Conservation (phyloP, 1,140 invertebrate species). For the Campoletis sonorensis region DNA sequence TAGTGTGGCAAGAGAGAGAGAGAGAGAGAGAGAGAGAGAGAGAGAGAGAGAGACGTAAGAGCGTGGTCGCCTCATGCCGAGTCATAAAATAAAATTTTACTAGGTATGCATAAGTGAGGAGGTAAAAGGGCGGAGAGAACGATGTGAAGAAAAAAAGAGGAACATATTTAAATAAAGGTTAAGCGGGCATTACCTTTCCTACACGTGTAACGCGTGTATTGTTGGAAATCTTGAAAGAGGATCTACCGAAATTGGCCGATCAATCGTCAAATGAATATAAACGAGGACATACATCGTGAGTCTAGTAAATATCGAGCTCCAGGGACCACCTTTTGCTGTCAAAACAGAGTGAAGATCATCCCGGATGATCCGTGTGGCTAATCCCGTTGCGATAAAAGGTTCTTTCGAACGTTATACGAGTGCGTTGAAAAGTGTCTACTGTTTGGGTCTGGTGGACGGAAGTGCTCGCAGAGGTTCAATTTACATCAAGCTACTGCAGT, state of each 20-base stretch:
- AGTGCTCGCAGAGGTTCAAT: not conserved
- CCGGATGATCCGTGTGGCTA: constrained; percentile 62
- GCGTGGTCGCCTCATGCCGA: constrained; percentile 58
- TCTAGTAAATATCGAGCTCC: constrained; percentile 22
- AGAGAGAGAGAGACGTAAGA: not conserved
- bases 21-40: constrained; percentile 1
- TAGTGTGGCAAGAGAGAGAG: not conserved
- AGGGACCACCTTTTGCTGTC: constrained; percentile 58
- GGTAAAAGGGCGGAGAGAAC: constrained; percentile 6
- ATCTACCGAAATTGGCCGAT: not conserved
- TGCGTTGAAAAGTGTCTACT: constrained; percentile 9
- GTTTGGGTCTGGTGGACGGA: not conserved
- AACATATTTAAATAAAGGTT: not conserved
- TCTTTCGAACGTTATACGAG: not conserved
- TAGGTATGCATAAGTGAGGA: constrained; percentile 7
- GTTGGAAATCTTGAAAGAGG: constrained; percentile 33
- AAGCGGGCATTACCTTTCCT: constrained; percentile 15
- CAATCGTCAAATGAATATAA: constrained; percentile 8
- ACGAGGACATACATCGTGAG: not conserved
- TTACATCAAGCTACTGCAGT: not conserved
- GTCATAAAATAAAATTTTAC: constrained; percentile 67
- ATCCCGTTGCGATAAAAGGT: constrained; percentile 49
- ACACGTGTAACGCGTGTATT: constrained; percentile 57
- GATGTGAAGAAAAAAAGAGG: constrained; percentile 16
- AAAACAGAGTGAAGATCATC: constrained; percentile 67